Evolutionary conservation across 2,888 invertebrate species (phyloP), one percentile per base, ranked within the genome.

Genomic region (Nudaria mundana): DNA sequence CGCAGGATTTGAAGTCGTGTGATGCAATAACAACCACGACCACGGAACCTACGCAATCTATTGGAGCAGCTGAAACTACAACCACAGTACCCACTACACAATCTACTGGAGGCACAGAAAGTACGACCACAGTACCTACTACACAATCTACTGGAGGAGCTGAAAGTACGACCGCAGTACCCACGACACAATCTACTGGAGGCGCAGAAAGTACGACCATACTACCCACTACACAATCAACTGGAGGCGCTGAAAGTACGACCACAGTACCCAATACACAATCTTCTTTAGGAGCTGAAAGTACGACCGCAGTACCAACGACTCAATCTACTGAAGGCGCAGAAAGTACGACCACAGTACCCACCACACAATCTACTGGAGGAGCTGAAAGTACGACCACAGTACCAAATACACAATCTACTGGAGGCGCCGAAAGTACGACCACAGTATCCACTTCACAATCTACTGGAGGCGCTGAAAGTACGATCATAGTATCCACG

Each of bases 1-100:
- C 58, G 5, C 42, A 44, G 2, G 13, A 59, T 8, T 20, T 67
- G 8, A 30, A 43, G 18, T 54, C 61, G 12, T 75, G 75, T 36
- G 31, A 28, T 32, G 15, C 30, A 13, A 10, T 33, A 0, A 18
- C 40, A 6, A 28, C 43, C 2, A 31, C 40, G 3, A 12, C 31
- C 11, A n/a, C 37, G n/a, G n/a, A n/a, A n/a, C n/a, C 2, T 6
- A 10, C 29, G 15, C 5, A 3, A 15, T 4, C 4, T 4, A 10
- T 5, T n/a, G 6, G 18, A 5, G n/a, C n/a, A n/a, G 2, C 14
- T 2, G 7, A 11, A 14, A 6, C 12, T 6, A 28, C 26, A 7
- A 15, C 8, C 6, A 5, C 29, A 29, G 0, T 3, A 10, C 6
- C 15, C 2, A 1, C 2, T 6, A 10, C 29, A 29, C 5, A 3